phyloP scores from a whole-genome alignment of 2,113 vertebrate genomes.

The Vanacampus margaritifer region DNA sequence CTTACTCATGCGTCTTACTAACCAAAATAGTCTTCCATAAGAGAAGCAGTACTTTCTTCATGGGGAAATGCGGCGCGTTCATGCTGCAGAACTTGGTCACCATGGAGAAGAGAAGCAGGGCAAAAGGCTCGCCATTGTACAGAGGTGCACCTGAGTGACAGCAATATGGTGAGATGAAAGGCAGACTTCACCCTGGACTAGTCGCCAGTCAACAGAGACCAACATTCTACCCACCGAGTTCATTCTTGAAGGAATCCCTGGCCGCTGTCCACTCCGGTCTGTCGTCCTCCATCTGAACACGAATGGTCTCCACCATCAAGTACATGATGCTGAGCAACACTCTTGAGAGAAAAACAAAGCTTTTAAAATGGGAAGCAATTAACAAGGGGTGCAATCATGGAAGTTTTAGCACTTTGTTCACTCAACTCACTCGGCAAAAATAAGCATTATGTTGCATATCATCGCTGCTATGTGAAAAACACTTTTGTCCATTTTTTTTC shows the following conservation, averaged over 20 bases:
- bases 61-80: slow-evolving; percentile 92
- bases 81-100: slow-evolving; percentile 98
- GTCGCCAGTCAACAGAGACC: too few species aligned
- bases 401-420: too few species aligned
- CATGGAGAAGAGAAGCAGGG: slow-evolving; percentile 92
- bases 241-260: slow-evolving; percentile 84
- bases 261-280: slow-evolving; percentile 77
- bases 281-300: slow-evolving; percentile 79
- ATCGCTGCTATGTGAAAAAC: too few species aligned
- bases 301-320: slow-evolving; percentile 91
- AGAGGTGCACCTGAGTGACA: slow-evolving; percentile 78
- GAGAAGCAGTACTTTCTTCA: slow-evolving; percentile 95
- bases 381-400: neutral
- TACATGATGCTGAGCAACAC: slow-evolving; percentile 95
- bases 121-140: slow-evolving; percentile 87
- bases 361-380: neutral
- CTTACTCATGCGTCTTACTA: slow-evolving; percentile 36
- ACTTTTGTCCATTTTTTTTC: too few species aligned
- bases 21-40: slow-evolving; percentile 97
- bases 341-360: slow-evolving; percentile 57
- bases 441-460: too few species aligned
- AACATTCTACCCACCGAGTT: slow-evolving; percentile 75
- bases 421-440: too few species aligned
- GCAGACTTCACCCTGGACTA: too few species aligned
- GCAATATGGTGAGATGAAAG: neutral